A percentile compares a stretch with the other conserved stretches of the same genome.
Conservation (phyloP, 2,113 vertebrate genomes). For the Chaetorhynchus papuensis region DNA sequence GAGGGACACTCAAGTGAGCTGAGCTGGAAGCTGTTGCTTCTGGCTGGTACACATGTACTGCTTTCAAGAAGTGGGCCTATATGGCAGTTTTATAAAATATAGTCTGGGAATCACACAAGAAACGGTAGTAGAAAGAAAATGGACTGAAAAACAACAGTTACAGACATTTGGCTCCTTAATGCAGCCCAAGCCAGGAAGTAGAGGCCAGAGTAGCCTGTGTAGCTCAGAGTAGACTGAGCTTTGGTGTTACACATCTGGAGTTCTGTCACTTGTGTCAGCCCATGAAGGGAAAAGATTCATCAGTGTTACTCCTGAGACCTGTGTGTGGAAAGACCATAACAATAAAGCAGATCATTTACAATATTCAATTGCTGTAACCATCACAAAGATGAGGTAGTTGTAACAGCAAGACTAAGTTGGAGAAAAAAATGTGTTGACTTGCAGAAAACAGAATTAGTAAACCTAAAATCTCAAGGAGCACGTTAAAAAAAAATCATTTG, state of each 20-base stretch:
- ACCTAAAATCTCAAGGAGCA: background rate
- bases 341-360: background rate
- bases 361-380: background rate
- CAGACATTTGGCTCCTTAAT: background rate
- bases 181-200: background rate
- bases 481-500: background rate
- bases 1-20: background rate
- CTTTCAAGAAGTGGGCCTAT: background rate
- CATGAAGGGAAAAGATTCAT: background rate
- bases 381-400: background rate
- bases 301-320: background rate
- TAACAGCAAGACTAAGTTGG: background rate
- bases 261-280: background rate
- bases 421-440: background rate
- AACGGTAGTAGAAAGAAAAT: background rate
- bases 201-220: background rate
- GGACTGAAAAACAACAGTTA: background rate
- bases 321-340: background rate
- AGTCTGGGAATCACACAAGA: background rate
- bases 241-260: background rate
- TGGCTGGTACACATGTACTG: rapidly evolving
- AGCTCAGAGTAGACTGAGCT: background rate
- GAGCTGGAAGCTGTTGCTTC: background rate
- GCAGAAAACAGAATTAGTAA: background rate
- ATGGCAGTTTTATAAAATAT: background rate